phyloP scores from a whole-genome alignment of 2,888 invertebrate genomes.

The Acanthosoma haemorrhoidale region DNA sequence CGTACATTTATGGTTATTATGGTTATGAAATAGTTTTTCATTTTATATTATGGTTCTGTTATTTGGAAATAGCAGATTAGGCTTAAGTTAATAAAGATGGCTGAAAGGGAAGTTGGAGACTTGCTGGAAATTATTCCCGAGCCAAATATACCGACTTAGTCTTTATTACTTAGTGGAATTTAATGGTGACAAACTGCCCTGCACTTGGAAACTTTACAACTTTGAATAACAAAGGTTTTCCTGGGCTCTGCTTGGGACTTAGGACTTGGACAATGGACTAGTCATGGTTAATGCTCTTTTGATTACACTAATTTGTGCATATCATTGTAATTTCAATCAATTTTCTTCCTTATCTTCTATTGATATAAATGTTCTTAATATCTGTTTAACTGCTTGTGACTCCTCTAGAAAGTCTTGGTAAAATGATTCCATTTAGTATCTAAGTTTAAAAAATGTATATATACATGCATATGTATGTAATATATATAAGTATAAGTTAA shows the following conservation, averaged over 20 bases:
- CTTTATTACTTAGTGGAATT: conserved; percentile 9
- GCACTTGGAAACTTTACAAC: not conserved
- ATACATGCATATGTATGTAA: too few relatives aligned
- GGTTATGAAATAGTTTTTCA: too few relatives aligned
- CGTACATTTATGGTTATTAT: too few relatives aligned
- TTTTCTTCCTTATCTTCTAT: not conserved
- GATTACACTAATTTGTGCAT: not conserved
- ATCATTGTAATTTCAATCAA: not conserved
- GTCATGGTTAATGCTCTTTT: not conserved
- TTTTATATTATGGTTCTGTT: too few relatives aligned
- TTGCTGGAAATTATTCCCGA: conserved; percentile 1
- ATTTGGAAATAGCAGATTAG: too few relatives aligned
- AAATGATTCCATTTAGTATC: too few relatives aligned
- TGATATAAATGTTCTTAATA: too few relatives aligned
- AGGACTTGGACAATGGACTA: not conserved
- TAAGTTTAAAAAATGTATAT: too few relatives aligned
- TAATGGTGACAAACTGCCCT: conserved; percentile 12
- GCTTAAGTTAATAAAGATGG: not conserved
- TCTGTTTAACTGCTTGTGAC: too few relatives aligned
- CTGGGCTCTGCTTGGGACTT: not conserved
- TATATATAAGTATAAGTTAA: too few relatives aligned
- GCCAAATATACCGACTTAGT: conserved; percentile 1
- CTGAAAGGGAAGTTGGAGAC: not conserved
- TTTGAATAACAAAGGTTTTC: conserved; percentile 12
- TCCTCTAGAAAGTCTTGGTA: too few relatives aligned